These are phyloP conservation scores for Pygocentrus nattereri DNA, from an alignment of 2,797 vertebrate species.

Conservation along the genomic window DNA sequence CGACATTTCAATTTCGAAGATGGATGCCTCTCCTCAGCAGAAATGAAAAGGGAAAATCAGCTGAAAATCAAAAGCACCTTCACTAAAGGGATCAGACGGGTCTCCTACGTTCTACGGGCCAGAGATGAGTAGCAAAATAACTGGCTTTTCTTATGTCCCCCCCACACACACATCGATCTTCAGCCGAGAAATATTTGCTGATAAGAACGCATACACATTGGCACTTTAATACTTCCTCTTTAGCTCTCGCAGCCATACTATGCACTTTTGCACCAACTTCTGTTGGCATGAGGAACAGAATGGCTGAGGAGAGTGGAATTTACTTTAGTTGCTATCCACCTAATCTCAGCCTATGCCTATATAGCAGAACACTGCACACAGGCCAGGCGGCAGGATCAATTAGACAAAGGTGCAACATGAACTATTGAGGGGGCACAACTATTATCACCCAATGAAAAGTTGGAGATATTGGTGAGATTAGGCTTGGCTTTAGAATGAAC, in stretches of 20 bases:
- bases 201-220: slow-evolving; percentile 54
- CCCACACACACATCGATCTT: slow-evolving; percentile 67
- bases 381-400: too few relatives aligned
- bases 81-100: slow-evolving; percentile 60
- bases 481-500: too few relatives aligned
- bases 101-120: slow-evolving; percentile 59
- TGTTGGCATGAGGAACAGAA: background rate
- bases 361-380: background rate
- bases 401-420: too few relatives aligned
- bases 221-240: slow-evolving; percentile 5
- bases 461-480: too few relatives aligned
- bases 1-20: slow-evolving; percentile 86
- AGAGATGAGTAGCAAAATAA: slow-evolving; percentile 65
- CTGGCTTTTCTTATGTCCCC: slow-evolving; percentile 58
- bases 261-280: slow-evolving; percentile 2
- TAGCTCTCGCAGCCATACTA: background rate
- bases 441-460: too few relatives aligned
- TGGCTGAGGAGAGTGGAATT: background rate
- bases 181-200: slow-evolving; percentile 51
- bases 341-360: background rate
- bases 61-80: slow-evolving; percentile 60
- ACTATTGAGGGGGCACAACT: too few relatives aligned
- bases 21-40: slow-evolving; percentile 78
- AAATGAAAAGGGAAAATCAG: slow-evolving; percentile 71
- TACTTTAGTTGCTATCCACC: background rate